Evolutionary conservation across 1,140 invertebrate species (phyloP).

Genomic region (Zaprionus kolodkinae): DNA sequence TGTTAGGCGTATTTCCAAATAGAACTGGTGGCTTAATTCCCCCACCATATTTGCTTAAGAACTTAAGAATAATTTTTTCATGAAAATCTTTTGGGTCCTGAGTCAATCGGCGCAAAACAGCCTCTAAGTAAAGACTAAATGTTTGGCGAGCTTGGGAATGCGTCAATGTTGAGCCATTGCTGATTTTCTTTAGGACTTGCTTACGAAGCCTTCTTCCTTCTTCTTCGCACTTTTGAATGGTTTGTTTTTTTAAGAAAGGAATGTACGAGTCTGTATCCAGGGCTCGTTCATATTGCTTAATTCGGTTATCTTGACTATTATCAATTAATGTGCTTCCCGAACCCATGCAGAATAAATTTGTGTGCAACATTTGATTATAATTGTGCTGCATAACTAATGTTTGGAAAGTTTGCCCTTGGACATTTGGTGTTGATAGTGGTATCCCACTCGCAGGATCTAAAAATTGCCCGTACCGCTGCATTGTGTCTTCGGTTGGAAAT

Average conservation of each 20-base stretch:
- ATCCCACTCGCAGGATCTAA: slow-evolving; percentile 89
- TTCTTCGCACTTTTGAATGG: slow-evolving; percentile 70
- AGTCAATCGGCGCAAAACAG: slow-evolving; percentile 89
- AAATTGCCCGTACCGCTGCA: slow-evolving; percentile 88
- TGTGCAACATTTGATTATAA: slow-evolving; percentile 91
- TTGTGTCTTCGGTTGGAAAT: slow-evolving; percentile 94
- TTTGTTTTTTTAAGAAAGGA: slow-evolving; percentile 64
- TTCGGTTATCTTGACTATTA: slow-evolving; percentile 76
- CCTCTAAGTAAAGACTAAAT: slow-evolving; percentile 93
- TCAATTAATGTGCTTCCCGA: slow-evolving; percentile 42
- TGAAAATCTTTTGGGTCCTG: slow-evolving; percentile 86
- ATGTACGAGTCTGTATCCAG: slow-evolving; percentile 65
- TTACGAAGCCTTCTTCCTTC: slow-evolving; percentile 71
- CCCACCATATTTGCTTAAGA: slow-evolving; percentile 91
- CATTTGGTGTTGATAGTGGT: slow-evolving; percentile 87
- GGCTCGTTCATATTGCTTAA: slow-evolving; percentile 77
- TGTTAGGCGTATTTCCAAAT: slow-evolving; percentile 73
- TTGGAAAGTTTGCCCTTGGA: slow-evolving; percentile 86
- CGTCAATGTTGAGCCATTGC: slow-evolving; percentile 76
- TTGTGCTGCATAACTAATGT: slow-evolving; percentile 88
- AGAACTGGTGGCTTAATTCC: slow-evolving; percentile 91
- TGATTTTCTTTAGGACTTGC: slow-evolving; percentile 75
- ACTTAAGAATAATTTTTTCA: slow-evolving; percentile 91
- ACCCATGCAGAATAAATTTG: slow-evolving; percentile 81
- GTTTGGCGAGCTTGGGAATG: slow-evolving; percentile 90